These are phyloP conservation scores for Ctenosaura bakeri DNA, from an alignment of 2,797 vertebrate genomes.

Conservation along the genomic window DNA sequence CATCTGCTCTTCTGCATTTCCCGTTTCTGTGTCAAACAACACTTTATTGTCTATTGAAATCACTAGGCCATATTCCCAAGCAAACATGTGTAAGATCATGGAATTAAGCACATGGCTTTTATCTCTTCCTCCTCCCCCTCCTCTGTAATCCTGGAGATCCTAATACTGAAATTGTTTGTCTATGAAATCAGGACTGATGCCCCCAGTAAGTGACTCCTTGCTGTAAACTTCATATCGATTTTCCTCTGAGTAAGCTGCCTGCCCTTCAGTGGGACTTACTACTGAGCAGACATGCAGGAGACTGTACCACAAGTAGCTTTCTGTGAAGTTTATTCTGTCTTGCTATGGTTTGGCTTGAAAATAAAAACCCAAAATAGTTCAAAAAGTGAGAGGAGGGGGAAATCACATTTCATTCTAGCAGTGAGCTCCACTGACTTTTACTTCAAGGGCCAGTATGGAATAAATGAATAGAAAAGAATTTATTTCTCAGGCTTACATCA, in stretches of 20 bases:
- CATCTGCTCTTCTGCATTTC: not conserved
- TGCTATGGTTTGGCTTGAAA: conserved; percentile 59
- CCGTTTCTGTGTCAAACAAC: not conserved
- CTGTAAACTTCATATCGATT: not conserved
- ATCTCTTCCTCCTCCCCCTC: not conserved
- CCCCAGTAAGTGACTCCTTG: conserved; percentile 56
- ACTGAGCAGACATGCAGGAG: not conserved
- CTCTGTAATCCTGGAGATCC: conserved; percentile 38
- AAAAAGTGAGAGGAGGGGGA: conserved; percentile 26
- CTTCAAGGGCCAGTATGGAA: conserved; percentile 68
- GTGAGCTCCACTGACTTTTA: conserved; percentile 66
- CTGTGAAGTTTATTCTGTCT: conserved; percentile 51
- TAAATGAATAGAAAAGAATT: conserved; percentile 67
- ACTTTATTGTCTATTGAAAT: not conserved
- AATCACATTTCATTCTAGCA: conserved; percentile 49
- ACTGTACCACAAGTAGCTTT: conserved; percentile 38
- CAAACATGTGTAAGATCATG: not conserved
- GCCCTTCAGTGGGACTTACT: not conserved
- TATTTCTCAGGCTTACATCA: conserved; percentile 73
- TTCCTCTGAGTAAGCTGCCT: not conserved
- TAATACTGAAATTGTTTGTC: conserved; percentile 56
- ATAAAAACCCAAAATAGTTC: conserved; percentile 63
- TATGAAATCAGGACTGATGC: conserved; percentile 50
- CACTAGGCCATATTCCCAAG: not conserved
- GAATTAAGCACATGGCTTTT: conserved; percentile 39